Evolutionary conservation across 2,888 invertebrate species (phyloP).

Genomic region (Phortica okadai): DNA sequence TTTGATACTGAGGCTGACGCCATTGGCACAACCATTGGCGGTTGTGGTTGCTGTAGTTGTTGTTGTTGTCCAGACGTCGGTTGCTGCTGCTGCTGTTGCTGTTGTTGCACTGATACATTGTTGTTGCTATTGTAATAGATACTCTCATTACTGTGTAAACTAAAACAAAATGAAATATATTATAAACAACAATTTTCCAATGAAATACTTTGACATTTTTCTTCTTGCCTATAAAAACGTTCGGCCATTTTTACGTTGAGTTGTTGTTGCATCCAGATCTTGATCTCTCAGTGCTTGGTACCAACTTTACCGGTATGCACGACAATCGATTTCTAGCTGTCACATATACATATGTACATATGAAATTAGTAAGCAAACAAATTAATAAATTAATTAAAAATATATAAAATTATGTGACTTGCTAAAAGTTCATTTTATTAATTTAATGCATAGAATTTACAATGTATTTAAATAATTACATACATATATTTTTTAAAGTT

Average conservation of each 20-base stretch:
- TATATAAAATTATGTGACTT: too few species aligned
- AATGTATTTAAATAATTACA: background rate
- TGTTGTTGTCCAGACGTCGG: slow-evolving; percentile 38
- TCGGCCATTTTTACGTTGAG: slow-evolving; percentile 56
- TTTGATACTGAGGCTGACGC: background rate
- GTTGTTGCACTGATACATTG: slow-evolving; percentile 42
- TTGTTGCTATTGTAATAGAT: slow-evolving; percentile 48
- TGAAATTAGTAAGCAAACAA: background rate
- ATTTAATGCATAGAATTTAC: background rate
- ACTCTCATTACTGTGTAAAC: slow-evolving; percentile 57
- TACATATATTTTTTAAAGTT: too few species aligned
- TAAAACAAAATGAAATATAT: slow-evolving; percentile 35
- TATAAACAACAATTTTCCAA: slow-evolving; percentile 7
- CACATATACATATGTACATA: background rate
- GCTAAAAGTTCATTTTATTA: too few species aligned
- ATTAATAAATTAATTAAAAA: too few species aligned
- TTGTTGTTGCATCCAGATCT: slow-evolving; percentile 35
- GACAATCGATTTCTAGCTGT: background rate
- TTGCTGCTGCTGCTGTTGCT: slow-evolving; percentile 35
- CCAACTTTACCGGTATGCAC: slow-evolving; percentile 23
- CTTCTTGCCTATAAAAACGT: slow-evolving; percentile 60
- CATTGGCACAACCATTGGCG: slow-evolving; percentile 21
- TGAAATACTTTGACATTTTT: slow-evolving; percentile 13
- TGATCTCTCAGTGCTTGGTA: slow-evolving; percentile 44
- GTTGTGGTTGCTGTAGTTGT: slow-evolving; percentile 46